Evolutionary conservation across 2,113 vertebrate genomes (phyloP).

Genomic region (Calonectris borealis): DNA sequence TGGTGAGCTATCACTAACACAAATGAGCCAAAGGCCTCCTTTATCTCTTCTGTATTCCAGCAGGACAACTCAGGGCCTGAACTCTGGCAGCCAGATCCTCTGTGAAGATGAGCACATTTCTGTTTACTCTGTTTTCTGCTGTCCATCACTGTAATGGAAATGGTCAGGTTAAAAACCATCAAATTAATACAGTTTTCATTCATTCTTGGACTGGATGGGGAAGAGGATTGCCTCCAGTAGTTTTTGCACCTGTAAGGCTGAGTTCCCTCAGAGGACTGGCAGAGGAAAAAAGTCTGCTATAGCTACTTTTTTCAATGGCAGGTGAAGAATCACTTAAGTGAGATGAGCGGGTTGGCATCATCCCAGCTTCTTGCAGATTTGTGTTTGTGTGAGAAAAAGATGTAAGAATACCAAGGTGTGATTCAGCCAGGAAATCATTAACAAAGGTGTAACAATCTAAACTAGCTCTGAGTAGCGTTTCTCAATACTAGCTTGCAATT

Average conservation of each 20-base stretch:
- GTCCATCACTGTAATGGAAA: background rate
- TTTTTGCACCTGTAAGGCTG: background rate
- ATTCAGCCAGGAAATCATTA: background rate
- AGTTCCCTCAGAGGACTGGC: background rate
- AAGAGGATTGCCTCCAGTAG: background rate
- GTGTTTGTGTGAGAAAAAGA: background rate
- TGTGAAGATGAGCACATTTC: background rate
- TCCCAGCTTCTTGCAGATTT: background rate
- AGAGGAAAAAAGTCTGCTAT: background rate
- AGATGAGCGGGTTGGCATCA: background rate
- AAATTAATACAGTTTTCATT: background rate
- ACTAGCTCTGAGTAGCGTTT: background rate
- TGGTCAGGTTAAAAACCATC: background rate
- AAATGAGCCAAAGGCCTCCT: background rate
- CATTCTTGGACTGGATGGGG: background rate
- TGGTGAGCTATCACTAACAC: background rate
- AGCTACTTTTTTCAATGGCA: background rate
- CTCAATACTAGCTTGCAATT: background rate
- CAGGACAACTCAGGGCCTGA: background rate
- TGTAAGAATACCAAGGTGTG: background rate
- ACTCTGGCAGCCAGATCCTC: background rate
- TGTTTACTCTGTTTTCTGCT: background rate
- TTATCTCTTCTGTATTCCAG: background rate
- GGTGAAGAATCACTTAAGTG: background rate
- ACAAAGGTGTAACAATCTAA: background rate